Percentiles rank a stretch among this genome's conserved stretches.
Evolutionary conservation across 2,113 vertebrate species (phyloP).

Genomic region (Thalassarche chlororhynchos): DNA sequence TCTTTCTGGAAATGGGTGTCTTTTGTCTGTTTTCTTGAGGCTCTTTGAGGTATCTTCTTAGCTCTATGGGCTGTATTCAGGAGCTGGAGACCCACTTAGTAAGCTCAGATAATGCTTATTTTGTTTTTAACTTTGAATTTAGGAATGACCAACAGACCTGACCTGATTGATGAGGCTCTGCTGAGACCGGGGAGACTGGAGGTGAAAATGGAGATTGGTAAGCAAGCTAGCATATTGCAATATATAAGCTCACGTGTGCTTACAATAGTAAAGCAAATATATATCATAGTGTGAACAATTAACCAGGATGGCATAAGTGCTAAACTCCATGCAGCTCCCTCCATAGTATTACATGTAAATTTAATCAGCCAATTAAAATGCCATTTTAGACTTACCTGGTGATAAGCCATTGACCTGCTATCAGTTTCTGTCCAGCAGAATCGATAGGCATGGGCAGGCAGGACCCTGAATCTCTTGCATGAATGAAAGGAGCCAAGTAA

Average conservation of each 20-base stretch:
- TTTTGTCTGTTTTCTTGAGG: neutral
- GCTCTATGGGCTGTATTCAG: neutral
- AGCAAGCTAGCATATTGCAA: neutral
- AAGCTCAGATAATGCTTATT: neutral
- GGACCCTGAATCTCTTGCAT: neutral
- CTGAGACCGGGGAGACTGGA: slow-evolving; percentile 93
- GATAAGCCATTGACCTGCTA: neutral
- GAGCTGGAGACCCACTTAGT: neutral
- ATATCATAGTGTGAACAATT: neutral
- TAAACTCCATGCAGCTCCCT: neutral
- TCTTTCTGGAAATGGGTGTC: neutral
- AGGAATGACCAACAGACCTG: slow-evolving; percentile 99
- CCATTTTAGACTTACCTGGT: neutral
- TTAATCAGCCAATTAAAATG: neutral
- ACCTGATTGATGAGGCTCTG: slow-evolving; percentile 96
- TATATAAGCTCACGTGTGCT: neutral
- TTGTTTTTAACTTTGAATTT: slow-evolving; percentile 28
- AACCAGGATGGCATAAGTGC: neutral
- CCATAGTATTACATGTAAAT: no score
- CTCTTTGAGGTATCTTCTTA: neutral
- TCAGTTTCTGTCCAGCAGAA: neutral
- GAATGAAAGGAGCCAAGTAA: neutral
- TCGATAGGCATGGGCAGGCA: neutral
- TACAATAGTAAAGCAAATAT: neutral
- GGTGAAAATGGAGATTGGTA: slow-evolving; percentile 99